Percentiles rank a stretch among this genome's conserved stretches.
Evolutionary conservation across 2,113 vertebrate species (phyloP).

Genomic region (Calyptommatus sinebrachiatus): DNA sequence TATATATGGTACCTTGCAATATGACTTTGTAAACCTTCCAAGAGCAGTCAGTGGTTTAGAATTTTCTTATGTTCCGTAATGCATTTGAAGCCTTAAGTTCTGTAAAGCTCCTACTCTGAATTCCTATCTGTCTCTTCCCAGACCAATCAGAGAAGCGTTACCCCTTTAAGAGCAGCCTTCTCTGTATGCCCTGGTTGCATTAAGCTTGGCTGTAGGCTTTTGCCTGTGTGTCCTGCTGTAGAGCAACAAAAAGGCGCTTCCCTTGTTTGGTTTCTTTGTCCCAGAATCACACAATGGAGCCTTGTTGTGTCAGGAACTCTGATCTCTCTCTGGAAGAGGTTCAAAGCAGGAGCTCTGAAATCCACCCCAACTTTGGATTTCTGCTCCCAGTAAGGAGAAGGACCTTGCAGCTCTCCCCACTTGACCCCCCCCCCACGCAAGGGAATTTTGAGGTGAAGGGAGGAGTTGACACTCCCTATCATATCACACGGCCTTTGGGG

Average conservation of each 20-base stretch:
- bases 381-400: not conserved
- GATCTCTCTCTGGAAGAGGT: conserved; percentile 31
- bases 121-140: no score
- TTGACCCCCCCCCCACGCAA: not conserved
- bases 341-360: not conserved
- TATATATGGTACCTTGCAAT: no score
- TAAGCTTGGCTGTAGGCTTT: conserved; percentile 24
- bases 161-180: conserved; percentile 53
- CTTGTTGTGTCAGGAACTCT: conserved; percentile 45
- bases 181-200: conserved; percentile 40
- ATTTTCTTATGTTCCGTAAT: not conserved
- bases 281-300: conserved; percentile 41
- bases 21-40: not conserved
- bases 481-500: not conserved
- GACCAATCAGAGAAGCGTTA: not conserved
- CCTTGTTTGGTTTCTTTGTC: conserved; percentile 51
- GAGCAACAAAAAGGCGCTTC: conserved; percentile 42
- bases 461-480: not conserved
- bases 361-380: not conserved
- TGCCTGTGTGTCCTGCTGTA: conserved; percentile 44
- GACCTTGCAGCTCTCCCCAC: not conserved
- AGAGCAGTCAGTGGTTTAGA: not conserved
- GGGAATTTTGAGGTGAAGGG: not conserved
- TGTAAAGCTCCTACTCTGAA: not conserved
- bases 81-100: no score